Evolutionary conservation across 1,140 invertebrate genomes (phyloP).

Genomic region (Zaprionus gabonicus): DNA sequence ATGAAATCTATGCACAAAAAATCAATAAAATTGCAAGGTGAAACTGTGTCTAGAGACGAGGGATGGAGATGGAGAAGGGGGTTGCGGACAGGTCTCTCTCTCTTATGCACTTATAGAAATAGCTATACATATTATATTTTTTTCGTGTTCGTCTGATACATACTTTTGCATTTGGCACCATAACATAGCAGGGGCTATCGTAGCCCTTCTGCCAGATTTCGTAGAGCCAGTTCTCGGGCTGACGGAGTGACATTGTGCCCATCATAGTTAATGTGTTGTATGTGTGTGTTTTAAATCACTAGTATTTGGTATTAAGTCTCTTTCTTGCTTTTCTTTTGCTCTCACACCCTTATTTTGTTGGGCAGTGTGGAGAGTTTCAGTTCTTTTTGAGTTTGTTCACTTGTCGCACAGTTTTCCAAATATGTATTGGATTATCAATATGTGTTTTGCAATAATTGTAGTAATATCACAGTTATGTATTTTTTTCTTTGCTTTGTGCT

Average conservation of each 20-base stretch:
- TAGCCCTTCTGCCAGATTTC: constrained; percentile 87
- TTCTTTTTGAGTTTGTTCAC: constrained; percentile 21
- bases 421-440: constrained; percentile 11
- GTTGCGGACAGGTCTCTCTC: not conserved
- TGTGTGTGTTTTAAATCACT: constrained; percentile 25
- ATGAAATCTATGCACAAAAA: constrained; percentile 39
- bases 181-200: constrained; percentile 87
- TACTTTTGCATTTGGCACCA: constrained; percentile 88
- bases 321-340: constrained; percentile 18
- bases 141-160: constrained; percentile 73
- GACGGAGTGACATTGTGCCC: constrained; percentile 82
- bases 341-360: constrained; percentile 13
- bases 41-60: constrained; percentile 7
- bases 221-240: constrained; percentile 86
- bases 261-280: constrained; percentile 61
- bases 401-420: constrained; percentile 23
- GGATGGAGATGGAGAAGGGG: not conserved
- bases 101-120: constrained; percentile 20
- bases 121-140: constrained; percentile 32
- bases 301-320: constrained; percentile 15
- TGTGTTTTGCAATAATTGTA: constrained; percentile 25
- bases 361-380: not conserved
- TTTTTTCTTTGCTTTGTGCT: constrained; percentile 11
- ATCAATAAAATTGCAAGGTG: constrained; percentile 74
- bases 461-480: constrained; percentile 38